Evolutionary conservation across 2,113 vertebrate species (phyloP), one percentile per base, ranked within the genome.

Genomic region (Tragelaphus buxtoni): DNA sequence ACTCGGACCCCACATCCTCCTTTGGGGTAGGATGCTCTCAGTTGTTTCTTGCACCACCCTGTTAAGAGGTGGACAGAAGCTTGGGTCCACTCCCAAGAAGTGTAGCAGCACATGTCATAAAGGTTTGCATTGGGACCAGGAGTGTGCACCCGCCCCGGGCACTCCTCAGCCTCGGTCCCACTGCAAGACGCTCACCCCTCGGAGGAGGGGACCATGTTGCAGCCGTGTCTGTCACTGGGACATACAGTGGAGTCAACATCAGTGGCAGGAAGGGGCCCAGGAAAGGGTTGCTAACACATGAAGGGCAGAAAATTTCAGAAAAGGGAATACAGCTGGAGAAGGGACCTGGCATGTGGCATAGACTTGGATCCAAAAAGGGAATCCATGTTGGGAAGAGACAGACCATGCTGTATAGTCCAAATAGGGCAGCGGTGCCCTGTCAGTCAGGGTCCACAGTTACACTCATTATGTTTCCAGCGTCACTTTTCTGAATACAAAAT

Each of bases 141-240:
- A 3, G 42, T 4, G 12, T 18, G 10, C 2, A 8, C 76, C 22
- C 20, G 11, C 22, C 63, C 39, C 7, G 17, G 13, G 26, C 13
- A 2, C 13, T 0, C 28, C 13, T 14, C 0, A n/a, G 60, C 51
- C 56, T 26, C 26, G 1, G 42, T 22, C 11, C 18, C 49, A 14
- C 4, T 0, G 39, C 42, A 11, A 30, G 24, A 18, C 0, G 3
- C 26, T 10, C 18, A 1, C 6, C 12, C 7, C 7, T 0, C 0
- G 4, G 11, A 53, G 56, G 53, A 12, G 47, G 7, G 58, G 16
- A 1, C 42, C 30, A 3, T 3, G 1, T 22, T 1, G 20, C n/a
- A 12, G 53, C 30, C 18, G 10, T 1, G 13, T 5, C n/a, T 35
- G 26, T 45, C 24, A 0, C 11, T 0, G 9, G 55, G 63, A 47